Conservation (phyloP, 1,140 invertebrate species). For the Ridgeia piscesae region DNA sequence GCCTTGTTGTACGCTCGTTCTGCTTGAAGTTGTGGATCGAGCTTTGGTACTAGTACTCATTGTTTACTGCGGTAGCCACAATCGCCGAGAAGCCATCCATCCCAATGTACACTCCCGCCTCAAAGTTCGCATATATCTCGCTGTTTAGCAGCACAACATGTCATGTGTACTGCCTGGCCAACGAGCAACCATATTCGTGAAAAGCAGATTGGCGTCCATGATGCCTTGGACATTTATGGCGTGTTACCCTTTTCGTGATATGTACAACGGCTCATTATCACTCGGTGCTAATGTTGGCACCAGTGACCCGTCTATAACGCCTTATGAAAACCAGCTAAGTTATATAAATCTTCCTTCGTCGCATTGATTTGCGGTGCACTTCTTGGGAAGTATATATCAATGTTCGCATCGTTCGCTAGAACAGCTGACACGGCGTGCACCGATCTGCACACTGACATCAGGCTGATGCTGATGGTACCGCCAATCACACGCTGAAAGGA, state of each 20-base stretch:
- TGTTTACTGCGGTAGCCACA: background rate
- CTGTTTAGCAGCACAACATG: background rate
- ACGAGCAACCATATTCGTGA: conserved; percentile 8
- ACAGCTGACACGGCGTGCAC: too few species aligned
- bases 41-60: background rate
- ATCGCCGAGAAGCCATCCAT: background rate
- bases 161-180: background rate
- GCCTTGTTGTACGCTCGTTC: background rate
- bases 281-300: background rate
- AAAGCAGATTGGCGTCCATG: background rate
- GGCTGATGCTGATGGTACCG: too few species aligned
- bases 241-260: background rate
- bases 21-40: background rate
- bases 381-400: too few species aligned
- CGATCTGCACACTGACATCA: too few species aligned
- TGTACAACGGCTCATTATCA: background rate
- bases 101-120: background rate
- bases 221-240: background rate
- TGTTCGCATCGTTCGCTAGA: too few species aligned
- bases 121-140: background rate
- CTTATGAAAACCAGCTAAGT: background rate
- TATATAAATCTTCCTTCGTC: conserved; percentile 2
- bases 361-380: too few species aligned
- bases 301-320: background rate
- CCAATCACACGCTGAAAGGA: too few species aligned